Evolutionary conservation across 1,140 invertebrate genomes (phyloP), one percentile per base, ranked within the genome.

Genomic region (Pomacea maculata): DNA sequence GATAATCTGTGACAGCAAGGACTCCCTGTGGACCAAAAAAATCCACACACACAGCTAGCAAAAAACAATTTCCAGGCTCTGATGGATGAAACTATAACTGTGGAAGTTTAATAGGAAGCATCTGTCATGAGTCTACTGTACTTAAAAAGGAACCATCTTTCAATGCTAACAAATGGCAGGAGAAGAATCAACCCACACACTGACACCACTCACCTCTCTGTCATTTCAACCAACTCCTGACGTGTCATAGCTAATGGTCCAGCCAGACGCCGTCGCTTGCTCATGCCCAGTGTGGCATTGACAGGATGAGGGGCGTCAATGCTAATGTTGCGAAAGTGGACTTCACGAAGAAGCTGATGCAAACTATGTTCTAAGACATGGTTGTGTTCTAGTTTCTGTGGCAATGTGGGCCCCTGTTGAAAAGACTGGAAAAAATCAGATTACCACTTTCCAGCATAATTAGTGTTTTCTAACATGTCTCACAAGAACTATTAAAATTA

Each of bases 321-420:
- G 92, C 97, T 96, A 11, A 96, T 95, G 90, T 98, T 97, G 88
- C 95, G 95, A 89, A 97, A 95, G 92, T 99, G 97, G 14, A 97
- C 95, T 88, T 98, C 96, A 25, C 97, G 93, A 57, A 99, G 91
- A 70, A 99, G 91, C 91, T 99, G 97, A 92, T 99, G 97, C 54
- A 99, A 91, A 0, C 97, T 98, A 91, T 99, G 97, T 89, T 99
- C 97, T 75, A 99, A 90, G 12, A 99, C 97, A 89, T 98, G 96
- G 92, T 98, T 97, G 88, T 98, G 97, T 86, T 98, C 97, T 11
- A 95, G 94, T 89, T 95, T 90, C 64, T 84, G 86, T 74, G 86
- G 85, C 45, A 80, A 55, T 45, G 82, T 75, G 5, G 83, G 81
- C 4, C 78, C 67, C 88, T 61, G 57, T 61, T 61, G 11, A 61